Evolutionary conservation across 2,888 invertebrate species (phyloP), one percentile per base, ranked within the genome.

Genomic region (Timema podura): DNA sequence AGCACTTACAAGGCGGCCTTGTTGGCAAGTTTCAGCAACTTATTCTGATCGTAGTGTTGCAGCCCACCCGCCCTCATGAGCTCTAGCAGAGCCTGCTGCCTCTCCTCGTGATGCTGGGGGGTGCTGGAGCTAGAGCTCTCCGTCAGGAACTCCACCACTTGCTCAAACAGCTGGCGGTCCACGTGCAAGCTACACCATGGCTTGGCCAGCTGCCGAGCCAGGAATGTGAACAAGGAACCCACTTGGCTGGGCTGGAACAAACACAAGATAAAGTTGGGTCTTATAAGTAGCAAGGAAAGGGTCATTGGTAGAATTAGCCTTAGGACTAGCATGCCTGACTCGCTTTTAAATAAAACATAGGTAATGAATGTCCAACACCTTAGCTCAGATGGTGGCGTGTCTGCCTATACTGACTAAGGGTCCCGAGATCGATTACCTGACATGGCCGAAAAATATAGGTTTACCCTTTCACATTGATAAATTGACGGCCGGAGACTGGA

Each of bases 1-100:
- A 11, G 11, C n/a, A 79, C 83, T 82, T 78, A 86, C 86, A 87
- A 92, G 76, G 85, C 85, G 0, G 91, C 89, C 57, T 85, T 83
- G 73, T 87, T 83, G 0, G 91, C 90, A 76, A 88, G 81, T 57
- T 82, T 77, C 16, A 91, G 79, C 70, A 91, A 83, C 73, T 86
- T 82, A 48, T 85, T 84, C 71, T 83, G 83, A 70, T 86, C 83
- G 71, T 88, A 84, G 77, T 87, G 84, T 46, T 82, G 80, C 45
- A 91, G 81, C 65, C 87, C 85, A 74, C 88, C 84, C 71, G 86
- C 84, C n/a, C 85, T 82, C 11, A 92, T 80, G 48, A 92, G 80
- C 77, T 91, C 91, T 66, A 91, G 81, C 81, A 91, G 84, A 2
- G 91, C 89, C 77, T 90, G 89, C 78, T 93, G 91, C 51, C 91